These are phyloP conservation scores for Rhynchomys soricoides DNA, from an alignment of 2,113 vertebrate genomes.

Conservation along the genomic window DNA sequence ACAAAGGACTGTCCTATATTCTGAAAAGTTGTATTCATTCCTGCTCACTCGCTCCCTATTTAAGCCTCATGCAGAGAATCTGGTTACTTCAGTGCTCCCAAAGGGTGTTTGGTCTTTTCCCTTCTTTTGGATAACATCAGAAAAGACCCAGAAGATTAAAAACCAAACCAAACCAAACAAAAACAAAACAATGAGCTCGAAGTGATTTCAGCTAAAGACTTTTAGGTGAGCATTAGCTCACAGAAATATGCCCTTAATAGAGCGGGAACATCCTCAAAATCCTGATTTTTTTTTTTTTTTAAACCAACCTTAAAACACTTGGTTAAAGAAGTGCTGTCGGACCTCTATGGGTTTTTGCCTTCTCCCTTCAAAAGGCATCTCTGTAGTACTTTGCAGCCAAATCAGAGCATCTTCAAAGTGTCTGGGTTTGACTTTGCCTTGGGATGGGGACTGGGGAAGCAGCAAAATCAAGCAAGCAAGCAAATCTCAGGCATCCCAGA, in stretches of 20 bases:
- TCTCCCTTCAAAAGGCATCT: slow-evolving; percentile 59
- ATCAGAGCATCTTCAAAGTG: slow-evolving; percentile 10
- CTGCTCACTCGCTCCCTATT: slow-evolving; percentile 31
- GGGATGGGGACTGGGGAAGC: not conserved
- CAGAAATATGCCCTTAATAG: slow-evolving; percentile 23
- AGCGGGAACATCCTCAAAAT: not conserved
- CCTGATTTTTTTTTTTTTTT: not conserved
- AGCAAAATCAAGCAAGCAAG: not conserved
- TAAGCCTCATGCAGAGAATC: slow-evolving; percentile 75
- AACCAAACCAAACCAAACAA: slow-evolving; percentile 30
- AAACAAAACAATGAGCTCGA: slow-evolving; percentile 65
- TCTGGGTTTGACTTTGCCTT: slow-evolving; percentile 22
- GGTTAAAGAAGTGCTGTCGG: slow-evolving; percentile 64
- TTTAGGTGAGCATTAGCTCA: slow-evolving; percentile 47
- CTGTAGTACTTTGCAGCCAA: not conserved
- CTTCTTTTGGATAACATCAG: slow-evolving; percentile 71
- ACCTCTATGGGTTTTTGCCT: slow-evolving; percentile 34
- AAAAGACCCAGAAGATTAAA: slow-evolving; percentile 33
- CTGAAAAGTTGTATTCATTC: slow-evolving; percentile 85
- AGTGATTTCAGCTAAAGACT: slow-evolving; percentile 64
- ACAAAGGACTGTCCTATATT: slow-evolving; percentile 67
- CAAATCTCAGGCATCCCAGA: not conserved
- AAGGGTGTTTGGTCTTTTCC: slow-evolving; percentile 69
- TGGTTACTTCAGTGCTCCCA: slow-evolving; percentile 77
- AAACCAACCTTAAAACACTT: slow-evolving; percentile 59